Evolutionary conservation across 2,888 invertebrate genomes (phyloP).

Genomic region (Drosophila kambysellisi): DNA sequence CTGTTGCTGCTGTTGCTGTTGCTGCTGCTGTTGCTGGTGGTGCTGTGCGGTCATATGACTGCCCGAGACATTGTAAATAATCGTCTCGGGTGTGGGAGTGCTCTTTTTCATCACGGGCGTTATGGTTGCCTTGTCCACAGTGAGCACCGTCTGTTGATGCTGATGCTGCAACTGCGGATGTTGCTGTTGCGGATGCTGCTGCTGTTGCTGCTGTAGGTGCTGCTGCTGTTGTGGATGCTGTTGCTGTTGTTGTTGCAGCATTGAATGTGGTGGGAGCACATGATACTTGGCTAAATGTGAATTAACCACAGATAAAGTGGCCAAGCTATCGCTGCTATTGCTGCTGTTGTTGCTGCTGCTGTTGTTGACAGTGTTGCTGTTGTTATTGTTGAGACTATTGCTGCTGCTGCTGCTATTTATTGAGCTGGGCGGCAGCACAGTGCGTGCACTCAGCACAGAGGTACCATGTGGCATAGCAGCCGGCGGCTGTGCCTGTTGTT

Average conservation of each 20-base stretch:
- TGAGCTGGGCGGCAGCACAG: constrained; percentile 29
- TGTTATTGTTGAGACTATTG: constrained; percentile 27
- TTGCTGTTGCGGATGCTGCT: constrained; percentile 43
- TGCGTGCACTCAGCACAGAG: constrained; percentile 52
- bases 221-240: constrained; percentile 61
- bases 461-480: constrained; percentile 69
- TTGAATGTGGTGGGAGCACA: constrained; percentile 61
- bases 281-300: constrained; percentile 82
- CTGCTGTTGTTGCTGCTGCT: constrained; percentile 27
- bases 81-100: constrained; percentile 74
- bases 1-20: constrained; percentile 75
- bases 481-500: constrained; percentile 30
- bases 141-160: constrained; percentile 10
- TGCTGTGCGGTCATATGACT: constrained; percentile 59
- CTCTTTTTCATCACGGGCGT: constrained; percentile 86
- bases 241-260: constrained; percentile 69
- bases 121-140: constrained; percentile 88
- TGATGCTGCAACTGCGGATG: constrained; percentile 16
- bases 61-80: constrained; percentile 76
- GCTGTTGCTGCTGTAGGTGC: constrained; percentile 49
- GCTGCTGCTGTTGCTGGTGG: constrained; percentile 74
- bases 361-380: constrained; percentile 9
- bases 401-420: constrained; percentile 16
- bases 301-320: constrained; percentile 90
- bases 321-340: constrained; percentile 85